Evolutionary conservation across 92 coral and sea anemone genomes (phyloP).

Genomic region (Ricordea florida): DNA sequence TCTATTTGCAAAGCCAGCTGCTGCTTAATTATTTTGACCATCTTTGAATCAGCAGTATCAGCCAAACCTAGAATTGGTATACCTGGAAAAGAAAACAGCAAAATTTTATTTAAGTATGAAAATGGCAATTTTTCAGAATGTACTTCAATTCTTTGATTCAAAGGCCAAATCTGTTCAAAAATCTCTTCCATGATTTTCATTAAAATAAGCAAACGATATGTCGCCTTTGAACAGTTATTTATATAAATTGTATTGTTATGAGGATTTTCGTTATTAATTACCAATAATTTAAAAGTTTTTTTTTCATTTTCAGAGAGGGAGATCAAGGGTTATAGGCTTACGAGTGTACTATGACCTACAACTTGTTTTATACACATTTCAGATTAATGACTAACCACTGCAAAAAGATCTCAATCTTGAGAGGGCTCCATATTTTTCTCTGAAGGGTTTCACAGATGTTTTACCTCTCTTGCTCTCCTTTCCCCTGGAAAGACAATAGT

Average conservation of each 20-base stretch:
- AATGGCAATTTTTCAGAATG: too few relatives aligned
- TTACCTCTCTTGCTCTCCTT: slow-evolving; percentile 1
- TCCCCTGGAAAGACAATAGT: neutral
- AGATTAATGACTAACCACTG: slow-evolving; percentile 32
- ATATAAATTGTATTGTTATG: too few relatives aligned
- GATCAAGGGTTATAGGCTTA: neutral
- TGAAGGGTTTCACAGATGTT: neutral
- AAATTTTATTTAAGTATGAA: neutral
- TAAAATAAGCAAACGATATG: too few relatives aligned
- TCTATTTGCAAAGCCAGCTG: slow-evolving; percentile 4
- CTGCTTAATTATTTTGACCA: neutral
- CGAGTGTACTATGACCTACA: neutral
- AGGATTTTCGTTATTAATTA: too few relatives aligned
- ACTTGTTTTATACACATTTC: too few relatives aligned
- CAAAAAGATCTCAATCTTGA: slow-evolving; percentile 28
- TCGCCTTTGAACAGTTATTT: too few relatives aligned
- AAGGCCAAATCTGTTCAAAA: too few relatives aligned
- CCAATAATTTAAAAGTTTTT: too few relatives aligned
- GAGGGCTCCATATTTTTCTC: slow-evolving; percentile 25
- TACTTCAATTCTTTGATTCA: too few relatives aligned
- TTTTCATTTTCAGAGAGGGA: too few relatives aligned
- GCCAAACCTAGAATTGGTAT: neutral
- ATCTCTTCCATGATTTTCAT: too few relatives aligned
- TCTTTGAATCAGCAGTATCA: slow-evolving; percentile 13
- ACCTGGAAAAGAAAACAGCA: neutral